phyloP scores from a whole-genome alignment of 2,888 invertebrate genomes.

The Osmoderma eremita region DNA sequence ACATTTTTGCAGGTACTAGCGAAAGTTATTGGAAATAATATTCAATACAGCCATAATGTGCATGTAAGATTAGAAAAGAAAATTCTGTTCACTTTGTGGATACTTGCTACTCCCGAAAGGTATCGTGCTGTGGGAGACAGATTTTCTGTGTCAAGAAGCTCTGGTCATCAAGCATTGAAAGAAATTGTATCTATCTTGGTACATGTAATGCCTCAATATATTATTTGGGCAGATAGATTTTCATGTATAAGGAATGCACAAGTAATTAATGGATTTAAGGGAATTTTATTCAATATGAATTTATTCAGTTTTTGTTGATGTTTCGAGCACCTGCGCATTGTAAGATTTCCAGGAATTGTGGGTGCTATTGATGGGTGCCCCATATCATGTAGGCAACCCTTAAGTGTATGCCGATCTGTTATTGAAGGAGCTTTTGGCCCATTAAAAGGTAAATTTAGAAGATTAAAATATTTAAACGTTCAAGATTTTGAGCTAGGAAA shows the following conservation, averaged over 20 bases:
- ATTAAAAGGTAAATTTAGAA: constrained; percentile 42
- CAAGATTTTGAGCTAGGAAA: not conserved
- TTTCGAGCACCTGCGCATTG: constrained; percentile 12
- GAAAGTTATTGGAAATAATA: too few species aligned
- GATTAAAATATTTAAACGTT: constrained; percentile 44
- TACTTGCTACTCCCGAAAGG: constrained; percentile 4
- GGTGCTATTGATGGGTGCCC: too few species aligned
- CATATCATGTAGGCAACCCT: constrained; percentile 30
- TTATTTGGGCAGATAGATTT: constrained; percentile 1
- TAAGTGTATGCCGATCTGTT: constrained; percentile 24
- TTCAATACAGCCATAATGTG: too few species aligned
- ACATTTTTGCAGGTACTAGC: too few species aligned
- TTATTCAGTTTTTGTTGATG: not conserved
- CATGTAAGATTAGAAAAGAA: too few species aligned
- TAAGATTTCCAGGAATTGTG: too few species aligned
- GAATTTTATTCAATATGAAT: too few species aligned
- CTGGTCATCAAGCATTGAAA: constrained; percentile 12
- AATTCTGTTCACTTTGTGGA: constrained; percentile 6
- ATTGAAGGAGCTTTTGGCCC: constrained; percentile 42
- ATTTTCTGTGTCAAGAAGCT: not conserved
- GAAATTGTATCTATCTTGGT: constrained; percentile 3
- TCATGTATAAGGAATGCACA: not conserved
- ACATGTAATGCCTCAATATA: constrained; percentile 14
- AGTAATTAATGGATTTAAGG: not conserved
- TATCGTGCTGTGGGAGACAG: not conserved